Evolutionary conservation across 1,140 invertebrate species (phyloP), one percentile per base, ranked within the genome.

Genomic region (Drosophila novamexicana): DNA sequence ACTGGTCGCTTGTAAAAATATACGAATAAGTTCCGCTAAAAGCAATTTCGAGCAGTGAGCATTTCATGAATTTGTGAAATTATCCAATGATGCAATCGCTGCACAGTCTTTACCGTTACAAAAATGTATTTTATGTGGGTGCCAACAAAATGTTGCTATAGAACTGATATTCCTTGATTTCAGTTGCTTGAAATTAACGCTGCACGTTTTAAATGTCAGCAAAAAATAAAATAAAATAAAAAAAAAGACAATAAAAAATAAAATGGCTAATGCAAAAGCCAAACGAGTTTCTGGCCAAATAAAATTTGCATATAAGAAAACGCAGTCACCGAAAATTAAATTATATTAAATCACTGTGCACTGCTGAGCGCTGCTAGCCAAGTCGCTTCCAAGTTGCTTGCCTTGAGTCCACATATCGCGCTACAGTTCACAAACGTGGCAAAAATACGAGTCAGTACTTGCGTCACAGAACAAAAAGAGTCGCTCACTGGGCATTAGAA

Each of bases 61-160:
- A 84, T 88, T 88, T 88, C 85, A 71, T 61, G 81, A 75, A 81
- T 84, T 89, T 89, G 84, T 88, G 77, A 88, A 88, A 88, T 89
- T 86, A 59, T 39, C 58, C 42, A 57, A 63, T 75, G 84, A 88
- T 88, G 84, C 84, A 88, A 88, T 75, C 65, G 52, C 50, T 14
- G 6, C 37, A 32, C 34, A 22, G n/a, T 34, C 12, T 63, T 75
- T 52, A 64, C 66, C n/a, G 68, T 65, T 70, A 65, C 39, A 34
- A 40, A 36, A 12, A 6, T 34, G 32, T 12, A 9, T 39, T n/a
- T 63, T 42, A 52, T 39, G 63, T 65, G 52, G 63, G 63, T 45
- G 53, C 42, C 61, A 63, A 14, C 37, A 14, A 32, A 9, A 37
- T 42, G 14, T 44, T 16, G n/a, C 6, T 36, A 49, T 47, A 45